Conservation (phyloP, 2,113 vertebrate genomes). For the Murina feae region DNA sequence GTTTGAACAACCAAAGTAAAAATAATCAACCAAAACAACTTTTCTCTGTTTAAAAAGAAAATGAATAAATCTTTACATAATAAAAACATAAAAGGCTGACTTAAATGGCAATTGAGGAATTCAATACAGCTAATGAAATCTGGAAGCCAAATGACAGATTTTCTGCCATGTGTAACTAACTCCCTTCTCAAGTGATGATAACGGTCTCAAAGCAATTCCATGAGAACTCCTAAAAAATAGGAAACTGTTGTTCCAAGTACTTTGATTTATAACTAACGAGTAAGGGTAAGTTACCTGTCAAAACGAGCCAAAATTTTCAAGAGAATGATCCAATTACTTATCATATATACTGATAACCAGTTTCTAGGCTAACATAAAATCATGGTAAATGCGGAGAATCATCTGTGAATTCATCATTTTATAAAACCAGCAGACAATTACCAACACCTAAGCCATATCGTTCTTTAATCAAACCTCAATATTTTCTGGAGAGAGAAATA, state of each 20-base stretch:
- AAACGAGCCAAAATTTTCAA: not conserved
- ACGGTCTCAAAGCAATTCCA: not conserved
- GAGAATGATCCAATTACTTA: not conserved
- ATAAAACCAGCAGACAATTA: not conserved
- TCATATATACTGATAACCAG: not conserved
- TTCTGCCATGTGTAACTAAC: not conserved
- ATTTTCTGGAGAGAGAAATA: not conserved
- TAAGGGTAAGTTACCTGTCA: not conserved
- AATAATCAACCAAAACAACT: not conserved
- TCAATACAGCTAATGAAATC: not conserved
- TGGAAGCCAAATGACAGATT: constrained; percentile 14
- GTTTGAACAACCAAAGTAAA: not conserved
- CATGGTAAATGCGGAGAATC: not conserved
- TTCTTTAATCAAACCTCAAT: not conserved
- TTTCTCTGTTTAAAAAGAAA: not conserved
- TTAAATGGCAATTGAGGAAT: not conserved
- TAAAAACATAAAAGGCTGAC: not conserved
- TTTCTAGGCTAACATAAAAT: not conserved
- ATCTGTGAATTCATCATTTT: not conserved
- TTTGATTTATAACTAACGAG: not conserved
- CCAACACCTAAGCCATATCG: not conserved
- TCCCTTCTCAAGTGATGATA: not conserved
- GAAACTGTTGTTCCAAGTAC: not conserved
- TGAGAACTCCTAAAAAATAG: constrained; percentile 10
- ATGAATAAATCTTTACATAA: not conserved